Base-by-base conservation (phyloP, 2,797 vertebrate genomes). In the Centropyge bicolor region DNA sequence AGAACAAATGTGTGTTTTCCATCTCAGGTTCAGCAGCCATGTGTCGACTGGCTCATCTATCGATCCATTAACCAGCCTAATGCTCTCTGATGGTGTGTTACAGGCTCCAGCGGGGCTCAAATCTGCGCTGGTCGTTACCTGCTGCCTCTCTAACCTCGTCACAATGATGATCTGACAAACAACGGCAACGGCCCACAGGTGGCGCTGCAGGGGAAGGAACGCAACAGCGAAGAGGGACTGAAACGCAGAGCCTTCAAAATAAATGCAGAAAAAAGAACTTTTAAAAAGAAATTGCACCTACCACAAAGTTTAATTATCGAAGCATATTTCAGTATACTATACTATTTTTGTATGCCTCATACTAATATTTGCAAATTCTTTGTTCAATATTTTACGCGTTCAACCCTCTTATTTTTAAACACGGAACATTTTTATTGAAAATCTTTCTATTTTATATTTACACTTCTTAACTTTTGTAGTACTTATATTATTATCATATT, bases 141-240 rank as follows among this genome's bases (percentile, higher is more conserved):
- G 56, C 84, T 66, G 12, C 76, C 76, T 57, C 77, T 16, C 19
- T n/a, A 6, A n/a, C 48, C 76, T 60, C 75, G 52, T 38, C 0
- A 45, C 68, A 24, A 55, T 6, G 56, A 74, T 31, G 41, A 56
- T 41, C 12, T 45, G 60, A 72, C 48, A 13, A 45, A 20, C 38
- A 48, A 8, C 52, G 12, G 70, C 70, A 38, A 61, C 0, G 38
- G 24, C 80, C 86, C 0, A 2, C 43, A 87, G 90, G 67, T 3
- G 89, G 92, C 90, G 91, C 91, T 84, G 80, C 41, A 56, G 80
- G 46, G 12, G 9, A 38, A 38, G 56, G 4, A 35, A 12, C 9
- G 35, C 36, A 3, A 2, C 22, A 2, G 24, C 8, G 8, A 66
- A n/a, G 8, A 19, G 67, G 73, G 82, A 71, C 45, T 45, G 35